These are phyloP conservation scores for Pipistrellus kuhlii DNA, from an alignment of 2,797 vertebrate species.

Conservation along the genomic window DNA sequence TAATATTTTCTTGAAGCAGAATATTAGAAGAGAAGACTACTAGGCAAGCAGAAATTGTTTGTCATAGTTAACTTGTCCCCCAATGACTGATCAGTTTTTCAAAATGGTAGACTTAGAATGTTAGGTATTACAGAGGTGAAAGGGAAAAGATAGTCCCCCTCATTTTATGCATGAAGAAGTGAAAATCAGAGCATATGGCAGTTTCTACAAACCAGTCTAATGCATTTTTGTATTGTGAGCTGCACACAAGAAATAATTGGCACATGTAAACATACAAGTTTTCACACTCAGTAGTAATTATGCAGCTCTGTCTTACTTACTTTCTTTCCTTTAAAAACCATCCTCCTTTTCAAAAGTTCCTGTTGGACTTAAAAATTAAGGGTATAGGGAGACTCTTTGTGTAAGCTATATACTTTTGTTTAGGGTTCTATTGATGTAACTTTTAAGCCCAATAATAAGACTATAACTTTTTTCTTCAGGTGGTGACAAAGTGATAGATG, in stretches of 20 bases:
- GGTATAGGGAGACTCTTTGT: background rate
- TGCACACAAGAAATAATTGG: background rate
- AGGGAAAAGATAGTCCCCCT: background rate
- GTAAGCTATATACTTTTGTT: conserved; percentile 50
- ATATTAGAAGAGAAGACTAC: conserved; percentile 26
- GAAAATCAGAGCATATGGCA: background rate
- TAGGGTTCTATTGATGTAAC: conserved; percentile 58
- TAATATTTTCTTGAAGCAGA: conserved; percentile 1
- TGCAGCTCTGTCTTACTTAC: background rate
- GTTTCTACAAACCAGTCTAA: background rate
- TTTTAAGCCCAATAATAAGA: conserved; percentile 64
- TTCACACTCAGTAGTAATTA: conserved; percentile 15
- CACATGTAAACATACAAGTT: background rate
- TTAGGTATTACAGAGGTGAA: background rate
- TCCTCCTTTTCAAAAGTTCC: conserved; percentile 2
- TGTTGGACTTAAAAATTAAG: conserved; percentile 43
- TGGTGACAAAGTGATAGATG: conserved; percentile 97
- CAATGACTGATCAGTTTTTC: background rate
- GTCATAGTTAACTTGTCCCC: background rate
- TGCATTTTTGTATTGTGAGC: background rate
- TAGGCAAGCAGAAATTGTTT: background rate
- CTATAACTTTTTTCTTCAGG: conserved; percentile 88
- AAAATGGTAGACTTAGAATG: conserved; percentile 15
- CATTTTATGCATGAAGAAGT: background rate
- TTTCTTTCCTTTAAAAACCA: background rate